Base-by-base conservation (phyloP, 2,888 invertebrate species). In the Saturnia japonica region DNA sequence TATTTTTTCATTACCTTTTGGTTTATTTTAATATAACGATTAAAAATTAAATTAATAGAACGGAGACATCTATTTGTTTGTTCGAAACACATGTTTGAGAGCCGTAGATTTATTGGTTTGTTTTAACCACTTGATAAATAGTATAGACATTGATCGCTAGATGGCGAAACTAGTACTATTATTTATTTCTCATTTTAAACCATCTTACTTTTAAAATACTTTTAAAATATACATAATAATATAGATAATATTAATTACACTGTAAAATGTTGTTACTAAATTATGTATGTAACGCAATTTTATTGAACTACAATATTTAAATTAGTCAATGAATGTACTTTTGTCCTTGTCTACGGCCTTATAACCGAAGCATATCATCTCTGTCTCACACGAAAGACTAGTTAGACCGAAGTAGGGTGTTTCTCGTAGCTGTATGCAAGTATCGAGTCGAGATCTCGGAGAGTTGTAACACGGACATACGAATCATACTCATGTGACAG, bases 351-450 rank as follows among this genome's bases (percentile, higher is more conserved):
- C 86, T 79, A 74, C 74, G 80, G 25, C 51, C 71, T 73, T 70
- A 74, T 70, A 72, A 75, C 75, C 74, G 74, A 76, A 76, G 78
- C 78, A 76, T 78, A 82, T 82, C 78, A 75, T 91, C 91, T 89
- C 91, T 87, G 79, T 92, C 90, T 82, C 83, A 84, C 88, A 82
- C 78, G 76, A 84, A 86, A 88, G 87, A 91, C 88, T 88, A 86
- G 89, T 86, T 89, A 81, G 84, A 84, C 78, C 83, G 89, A 93
- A 94, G 93, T 93, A 94, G 93, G 93, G 91, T 93, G 92, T 83
- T 82, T 85, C 85, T 81, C 84, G 89, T 84, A 87, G 85, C 81
- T 85, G 89, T 82, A n/a, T n/a, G n/a, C n/a, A n/a, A n/a, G n/a
- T n/a, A 87, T 83, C 84, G 90, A 91, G 90, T 90, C 86, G 89